Base-by-base conservation (phyloP, 2,797 vertebrate genomes). In the Spondyliosoma cantharus region DNA sequence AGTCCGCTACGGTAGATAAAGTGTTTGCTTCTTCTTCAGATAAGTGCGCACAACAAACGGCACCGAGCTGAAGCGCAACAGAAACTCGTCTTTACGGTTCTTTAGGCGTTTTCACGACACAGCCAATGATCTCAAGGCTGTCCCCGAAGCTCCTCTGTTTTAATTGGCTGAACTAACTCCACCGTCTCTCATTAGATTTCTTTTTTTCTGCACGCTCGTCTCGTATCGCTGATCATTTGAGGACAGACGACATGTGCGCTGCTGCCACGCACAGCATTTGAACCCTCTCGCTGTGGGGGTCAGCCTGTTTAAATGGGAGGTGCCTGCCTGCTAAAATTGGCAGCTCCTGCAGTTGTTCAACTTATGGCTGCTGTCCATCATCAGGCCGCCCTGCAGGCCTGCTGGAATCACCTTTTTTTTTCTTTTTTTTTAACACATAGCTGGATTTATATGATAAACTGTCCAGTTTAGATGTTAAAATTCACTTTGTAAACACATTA, bases 1-100 rank as follows among this genome's bases (percentile, higher is more conserved):
- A 94, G 54, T 48, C 92, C 6, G 86, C 82, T 0, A 96, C 93
- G 95, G 96, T 96, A 95, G 43, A 83, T 57, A 59, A 27, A 0
- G 6, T 14, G 15, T 20, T 63, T 25, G 7, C 29, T 56, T 37
- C 6, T 62, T 45, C 19, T 1, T 48, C 0, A 3, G 22, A 12
- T 7, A 9, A 17, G 11, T 37, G 43, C 4, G 12, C 46, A 27
- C 25, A 37, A 42, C 5, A 43, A 16, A 29, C 37, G 9, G 16
- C 7, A 1, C 66, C 15, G 19, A 32, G n/a, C 9, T 57, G 1
- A 17, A 3, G 48, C 1, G 22, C 3, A 32, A 16, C 1, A 37
- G 7, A 37, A 37, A 9, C 32, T 7, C 7, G 32, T 32, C 32
- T 32, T 7, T 7, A 32, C 17, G 25, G 48, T 37, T 42, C 15